A percentile compares a stretch with the other conserved stretches of the same genome.
These are phyloP conservation scores for Andricus quercusramuli DNA, from an alignment of 2,888 invertebrate species.

Conservation along the genomic window DNA sequence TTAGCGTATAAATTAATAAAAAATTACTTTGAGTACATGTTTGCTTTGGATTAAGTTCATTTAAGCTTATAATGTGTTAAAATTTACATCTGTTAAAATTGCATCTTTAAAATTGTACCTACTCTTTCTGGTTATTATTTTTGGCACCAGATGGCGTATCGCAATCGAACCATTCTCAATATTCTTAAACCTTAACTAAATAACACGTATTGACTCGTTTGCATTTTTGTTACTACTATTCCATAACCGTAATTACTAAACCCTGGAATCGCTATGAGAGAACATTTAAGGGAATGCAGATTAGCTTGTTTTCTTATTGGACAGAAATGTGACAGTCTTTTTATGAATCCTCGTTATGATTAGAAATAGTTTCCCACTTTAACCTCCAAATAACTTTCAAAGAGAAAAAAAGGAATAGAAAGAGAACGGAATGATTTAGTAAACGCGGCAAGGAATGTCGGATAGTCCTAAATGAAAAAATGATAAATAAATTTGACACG, in stretches of 20 bases:
- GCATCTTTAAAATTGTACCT: too few species aligned
- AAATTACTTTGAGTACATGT: too few species aligned
- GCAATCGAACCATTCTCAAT: too few species aligned
- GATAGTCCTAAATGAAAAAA: slow-evolving; percentile 6
- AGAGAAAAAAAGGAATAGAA: background rate
- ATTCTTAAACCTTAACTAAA: slow-evolving; percentile 14
- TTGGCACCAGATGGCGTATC: too few species aligned
- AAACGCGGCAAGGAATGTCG: slow-evolving; percentile 18
- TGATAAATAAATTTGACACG: background rate
- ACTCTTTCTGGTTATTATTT: too few species aligned
- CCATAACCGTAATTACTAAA: slow-evolving; percentile 28
- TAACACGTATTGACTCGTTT: slow-evolving; percentile 39
- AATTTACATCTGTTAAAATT: too few species aligned
- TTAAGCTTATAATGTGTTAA: too few species aligned
- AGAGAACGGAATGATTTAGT: background rate
- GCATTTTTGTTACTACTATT: slow-evolving; percentile 38
- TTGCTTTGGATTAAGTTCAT: too few species aligned
- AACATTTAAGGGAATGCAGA: slow-evolving; percentile 28
- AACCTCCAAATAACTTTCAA: background rate
- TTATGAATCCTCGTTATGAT: slow-evolving; percentile 47
- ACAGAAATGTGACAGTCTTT: slow-evolving; percentile 76
- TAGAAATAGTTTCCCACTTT: background rate
- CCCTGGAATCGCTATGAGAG: background rate
- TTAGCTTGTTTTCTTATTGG: slow-evolving; percentile 67
- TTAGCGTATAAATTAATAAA: too few species aligned